Base-by-base conservation (phyloP, 2,797 vertebrate genomes). In the Sebastes jordani region DNA sequence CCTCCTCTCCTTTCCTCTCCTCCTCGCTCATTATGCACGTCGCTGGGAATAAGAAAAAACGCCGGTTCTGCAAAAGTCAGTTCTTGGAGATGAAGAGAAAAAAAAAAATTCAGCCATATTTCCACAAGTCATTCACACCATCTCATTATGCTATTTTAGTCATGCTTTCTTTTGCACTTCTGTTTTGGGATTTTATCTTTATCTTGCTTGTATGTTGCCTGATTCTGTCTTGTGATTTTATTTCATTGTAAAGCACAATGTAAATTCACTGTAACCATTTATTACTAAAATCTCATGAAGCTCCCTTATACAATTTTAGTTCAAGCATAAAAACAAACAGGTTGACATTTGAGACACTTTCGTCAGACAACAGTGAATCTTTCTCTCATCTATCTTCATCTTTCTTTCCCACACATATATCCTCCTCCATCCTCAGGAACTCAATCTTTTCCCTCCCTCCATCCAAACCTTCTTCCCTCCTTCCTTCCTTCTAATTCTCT, bases 401-500 rank as follows among this genome's bases (percentile, higher is more conserved):
- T 71, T 27, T 65, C 59, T 60, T 72, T 79, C 32, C 32, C 70
- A 9, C 66, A 70, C 18, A 49, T 2, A 72, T 20, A 65, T 42
- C 52, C 61, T 64, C 38, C 59, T 42, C 59, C 74, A 52, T 84
- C 75, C 67, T 54, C 29, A 66, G 74, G 74, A 83, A 65, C 78
- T 83, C 70, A 79, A 58, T 84, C 54, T 65, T 46, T 74, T 54
- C 65, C 42, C 58, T 80, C 32, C 75, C 25, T 73, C 59, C 64
- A 32, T 62, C n/a, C 69, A 74, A 86, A 70, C 56, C 62, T 36
- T 60, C 36, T 65, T 61, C 29, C 52, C 58, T 79, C 52, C 27
- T 52, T 64, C 55, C 68, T 74, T 86, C 82, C 66, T 71, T 74
- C 46, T 81, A 76, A 87, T 83, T 83, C 78, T 86, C 78, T 62